phyloP scores from a whole-genome alignment of 2,888 invertebrate species.

The Helleia helle region DNA sequence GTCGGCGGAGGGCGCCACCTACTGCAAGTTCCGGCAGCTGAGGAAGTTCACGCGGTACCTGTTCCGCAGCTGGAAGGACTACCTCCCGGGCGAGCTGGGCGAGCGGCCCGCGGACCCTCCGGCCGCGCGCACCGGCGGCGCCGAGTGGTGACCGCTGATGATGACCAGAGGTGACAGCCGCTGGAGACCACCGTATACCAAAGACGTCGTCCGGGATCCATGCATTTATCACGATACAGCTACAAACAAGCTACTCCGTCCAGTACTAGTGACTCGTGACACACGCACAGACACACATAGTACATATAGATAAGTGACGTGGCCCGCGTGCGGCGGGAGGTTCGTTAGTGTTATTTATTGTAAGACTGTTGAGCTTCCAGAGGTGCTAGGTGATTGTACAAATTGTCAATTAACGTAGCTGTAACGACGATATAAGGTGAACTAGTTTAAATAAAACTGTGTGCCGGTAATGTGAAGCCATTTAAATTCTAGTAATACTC shows the following conservation, averaged over 20 bases:
- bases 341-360: not conserved
- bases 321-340: too few relatives aligned
- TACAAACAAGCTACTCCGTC: too few relatives aligned
- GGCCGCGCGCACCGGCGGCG: slow-evolving; percentile 23
- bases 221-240: too few relatives aligned
- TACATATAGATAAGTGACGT: too few relatives aligned
- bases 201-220: too few relatives aligned
- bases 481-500: too few relatives aligned
- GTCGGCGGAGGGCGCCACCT: slow-evolving; percentile 94
- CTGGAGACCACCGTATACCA: too few relatives aligned
- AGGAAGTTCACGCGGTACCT: slow-evolving; percentile 93
- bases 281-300: not conserved
- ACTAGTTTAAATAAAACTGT: too few relatives aligned
- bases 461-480: too few relatives aligned
- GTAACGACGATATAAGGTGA: not conserved
- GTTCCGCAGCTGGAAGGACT: slow-evolving; percentile 95
- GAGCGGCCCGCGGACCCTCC: slow-evolving; percentile 28
- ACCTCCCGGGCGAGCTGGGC: slow-evolving; percentile 85
- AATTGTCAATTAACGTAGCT: not conserved
- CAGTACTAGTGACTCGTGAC: too few relatives aligned
- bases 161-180: not conserved
- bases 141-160: slow-evolving; percentile 29
- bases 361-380: not conserved
- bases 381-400: slow-evolving; percentile 4
- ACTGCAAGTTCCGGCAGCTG: slow-evolving; percentile 93